Conservation (phyloP, 2,888 invertebrate genomes). For the Sinelater perroti region DNA sequence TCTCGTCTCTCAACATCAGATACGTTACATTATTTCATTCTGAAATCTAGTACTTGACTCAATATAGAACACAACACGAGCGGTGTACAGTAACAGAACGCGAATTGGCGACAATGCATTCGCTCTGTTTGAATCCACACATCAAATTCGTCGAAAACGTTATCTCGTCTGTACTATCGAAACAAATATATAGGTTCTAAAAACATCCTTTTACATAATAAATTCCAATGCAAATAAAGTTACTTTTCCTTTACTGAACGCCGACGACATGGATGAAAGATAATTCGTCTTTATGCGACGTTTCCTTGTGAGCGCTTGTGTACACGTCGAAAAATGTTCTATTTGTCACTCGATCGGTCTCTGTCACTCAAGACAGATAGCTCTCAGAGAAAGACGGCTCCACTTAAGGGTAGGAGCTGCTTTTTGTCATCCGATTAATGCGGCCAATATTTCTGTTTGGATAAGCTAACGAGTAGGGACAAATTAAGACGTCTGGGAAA, state of each 20-base stretch:
- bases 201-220: no score
- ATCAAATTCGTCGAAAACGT: no score
- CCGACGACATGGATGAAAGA: conserved; percentile 3
- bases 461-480: conserved; percentile 14
- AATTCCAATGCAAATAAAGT: neutral
- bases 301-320: conserved; percentile 5
- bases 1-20: no score
- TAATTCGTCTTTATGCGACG: neutral
- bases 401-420: conserved; percentile 12
- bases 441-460: conserved; percentile 14
- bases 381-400: conserved; percentile 14
- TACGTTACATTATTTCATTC: no score
- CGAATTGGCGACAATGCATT: no score
- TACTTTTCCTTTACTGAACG: neutral
- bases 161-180: no score
- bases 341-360: conserved; percentile 11
- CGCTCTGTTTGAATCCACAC: no score
- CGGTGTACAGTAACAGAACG: no score
- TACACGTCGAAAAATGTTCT: conserved; percentile 10
- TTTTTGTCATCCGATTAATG: conserved; percentile 13
- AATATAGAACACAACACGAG: no score
- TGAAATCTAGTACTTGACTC: no score
- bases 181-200: no score
- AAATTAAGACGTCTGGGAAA: conserved; percentile 6
- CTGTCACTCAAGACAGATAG: conserved; percentile 11